Conservation (phyloP, 1,140 invertebrate species). For the Musca vetustissima region DNA sequence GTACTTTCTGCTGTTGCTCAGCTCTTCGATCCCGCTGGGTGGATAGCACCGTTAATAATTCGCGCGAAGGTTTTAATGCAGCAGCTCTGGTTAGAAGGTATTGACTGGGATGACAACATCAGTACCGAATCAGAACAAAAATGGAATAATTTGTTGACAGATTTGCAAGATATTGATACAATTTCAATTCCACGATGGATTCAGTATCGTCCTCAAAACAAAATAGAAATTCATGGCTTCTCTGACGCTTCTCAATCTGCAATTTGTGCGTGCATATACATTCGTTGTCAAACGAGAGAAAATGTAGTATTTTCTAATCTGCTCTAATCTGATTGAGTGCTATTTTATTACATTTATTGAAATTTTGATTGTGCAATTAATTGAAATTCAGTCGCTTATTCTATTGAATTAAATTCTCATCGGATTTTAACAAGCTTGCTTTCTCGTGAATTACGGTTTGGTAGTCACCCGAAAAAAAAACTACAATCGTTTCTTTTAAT, state of each 20-base stretch:
- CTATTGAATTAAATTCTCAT: too few species aligned
- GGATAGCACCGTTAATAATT: neutral
- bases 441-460: too few species aligned
- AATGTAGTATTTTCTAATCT: neutral
- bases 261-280: neutral
- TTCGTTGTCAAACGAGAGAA: neutral
- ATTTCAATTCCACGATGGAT: neutral
- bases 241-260: neutral
- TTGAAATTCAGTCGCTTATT: too few species aligned
- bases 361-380: too few species aligned
- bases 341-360: too few species aligned
- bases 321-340: too few species aligned
- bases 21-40: too few species aligned
- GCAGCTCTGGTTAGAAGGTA: neutral
- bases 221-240: neutral
- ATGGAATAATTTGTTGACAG: neutral
- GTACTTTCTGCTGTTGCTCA: neutral
- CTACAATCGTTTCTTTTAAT: too few species aligned
- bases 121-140: neutral
- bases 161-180: neutral
- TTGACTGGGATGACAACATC: constrained; percentile 9
- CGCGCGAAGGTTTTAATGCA: constrained; percentile 3
- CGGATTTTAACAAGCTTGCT: too few species aligned
- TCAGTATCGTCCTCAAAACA: neutral
- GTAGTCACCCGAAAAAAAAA: too few species aligned